These are phyloP conservation scores for Ciconia maguari DNA, from an alignment of 2,113 vertebrate genomes.

Conservation along the genomic window DNA sequence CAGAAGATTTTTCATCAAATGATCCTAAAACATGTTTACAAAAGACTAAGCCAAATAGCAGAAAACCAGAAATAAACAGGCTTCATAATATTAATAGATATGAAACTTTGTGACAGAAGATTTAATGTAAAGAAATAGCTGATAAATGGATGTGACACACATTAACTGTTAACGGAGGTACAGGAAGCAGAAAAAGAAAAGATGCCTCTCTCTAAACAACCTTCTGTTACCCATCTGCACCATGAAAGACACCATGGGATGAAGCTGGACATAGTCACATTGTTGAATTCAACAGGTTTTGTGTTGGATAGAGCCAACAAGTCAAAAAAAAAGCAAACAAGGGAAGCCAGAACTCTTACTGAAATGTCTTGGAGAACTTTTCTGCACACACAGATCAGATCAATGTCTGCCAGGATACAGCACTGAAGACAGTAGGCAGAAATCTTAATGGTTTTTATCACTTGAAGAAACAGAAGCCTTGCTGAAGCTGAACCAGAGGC, in stretches of 20 bases:
- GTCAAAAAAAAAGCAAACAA: background rate
- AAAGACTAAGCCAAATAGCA: background rate
- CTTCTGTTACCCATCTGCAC: background rate
- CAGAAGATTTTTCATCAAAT: background rate
- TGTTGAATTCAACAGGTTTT: background rate
- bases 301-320: background rate
- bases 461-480: background rate
- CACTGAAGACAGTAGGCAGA: background rate
- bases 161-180: background rate
- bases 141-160: background rate
- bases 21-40: background rate
- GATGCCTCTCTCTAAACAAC: background rate
- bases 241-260: background rate
- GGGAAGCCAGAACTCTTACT: background rate
- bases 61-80: background rate
- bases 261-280: rapidly evolving
- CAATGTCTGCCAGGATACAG: background rate
- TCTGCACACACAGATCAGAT: background rate
- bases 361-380: background rate
- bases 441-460: background rate
- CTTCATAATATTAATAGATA: background rate
- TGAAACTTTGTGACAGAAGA: background rate
- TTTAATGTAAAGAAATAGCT: background rate
- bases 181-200: background rate
- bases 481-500: background rate